A percentile compares a stretch with the other conserved stretches of the same genome.
Conservation (phyloP, 2,113 vertebrate species). For the Rhinolophus ferrumequinum region DNA sequence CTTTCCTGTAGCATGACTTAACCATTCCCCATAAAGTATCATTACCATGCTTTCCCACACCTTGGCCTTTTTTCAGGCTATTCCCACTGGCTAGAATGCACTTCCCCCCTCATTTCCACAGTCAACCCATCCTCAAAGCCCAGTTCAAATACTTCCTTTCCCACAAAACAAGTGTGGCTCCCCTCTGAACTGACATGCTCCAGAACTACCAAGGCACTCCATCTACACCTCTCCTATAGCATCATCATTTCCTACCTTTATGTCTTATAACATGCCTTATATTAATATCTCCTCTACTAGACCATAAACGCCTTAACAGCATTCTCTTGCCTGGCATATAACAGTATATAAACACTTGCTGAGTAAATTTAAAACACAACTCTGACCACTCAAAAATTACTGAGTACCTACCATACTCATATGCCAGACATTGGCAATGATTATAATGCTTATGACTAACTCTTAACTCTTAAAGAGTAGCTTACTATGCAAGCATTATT, state of each 20-base stretch:
- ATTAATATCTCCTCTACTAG: neutral
- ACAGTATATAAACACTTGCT: neutral
- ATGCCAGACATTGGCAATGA: neutral
- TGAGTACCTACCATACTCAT: neutral
- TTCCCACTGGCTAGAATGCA: neutral
- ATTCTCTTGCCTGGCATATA: neutral
- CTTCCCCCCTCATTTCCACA: conserved; percentile 4
- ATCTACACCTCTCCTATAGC: neutral
- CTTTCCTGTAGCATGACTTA: neutral
- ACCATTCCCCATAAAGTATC: neutral
- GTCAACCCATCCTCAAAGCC: conserved; percentile 2
- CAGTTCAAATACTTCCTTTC: conserved; percentile 28
- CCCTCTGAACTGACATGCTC: neutral
- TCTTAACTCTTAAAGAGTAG: neutral
- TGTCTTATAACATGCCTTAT: neutral
- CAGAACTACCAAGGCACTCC: neutral
- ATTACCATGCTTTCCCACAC: conserved; percentile 23
- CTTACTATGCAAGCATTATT: neutral
- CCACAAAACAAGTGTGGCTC: conserved; percentile 27
- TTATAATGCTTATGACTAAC: neutral
- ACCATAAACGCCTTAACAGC: conserved; percentile 1
- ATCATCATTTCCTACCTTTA: neutral
- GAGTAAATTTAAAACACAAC: conserved; percentile 7
- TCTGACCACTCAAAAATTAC: neutral
- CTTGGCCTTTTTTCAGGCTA: neutral